Evolutionary conservation across 2,113 vertebrate genomes (phyloP), one percentile per base, ranked within the genome.

Genomic region (Conger conger): DNA sequence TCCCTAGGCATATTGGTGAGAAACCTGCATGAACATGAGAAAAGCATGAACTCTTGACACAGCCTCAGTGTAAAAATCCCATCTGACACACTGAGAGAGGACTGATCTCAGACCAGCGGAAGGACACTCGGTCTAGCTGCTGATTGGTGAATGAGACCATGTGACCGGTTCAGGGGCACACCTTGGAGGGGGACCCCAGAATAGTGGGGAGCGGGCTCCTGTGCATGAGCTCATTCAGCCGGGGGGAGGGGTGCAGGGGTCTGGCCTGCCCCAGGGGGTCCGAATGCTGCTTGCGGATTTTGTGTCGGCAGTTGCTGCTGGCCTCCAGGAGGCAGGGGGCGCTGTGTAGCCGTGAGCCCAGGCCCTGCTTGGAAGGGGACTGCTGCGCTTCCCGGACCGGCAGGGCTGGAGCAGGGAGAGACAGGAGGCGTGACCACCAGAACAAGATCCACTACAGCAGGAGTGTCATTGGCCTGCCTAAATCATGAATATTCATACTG

Each of bases 341-440:
- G 0, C 98, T 99, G 95, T 99, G 97, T 79, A 99, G 97, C 82
- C 97, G 96, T 18, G 95, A 95, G 82, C 97, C 97, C 89, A 99
- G 95, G 13, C 97, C 97, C 60, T 68, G 60, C 40, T 93, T 94
- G 81, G 91, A 92, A n/a, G 91, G 57, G 11, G 83, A 81, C 42
- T 30, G 20, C 11, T 68, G 60, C 3, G 7, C 23, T 4, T 84
- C 84, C 85, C 91, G 36, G 86, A 68, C 77, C 94, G 93, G 5
- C 27, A 8, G 60, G 4, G 60, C 60, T 68, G 60, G 23, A 68
- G 11, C 20, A 68, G 60, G 60, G 4, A 68, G 4, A n/a, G 20
- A n/a, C 20, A n/a, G 27, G 60, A 68, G 2, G 27, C 23, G 60
- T 27, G 23, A n/a, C 60, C 60, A n/a, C 60, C 54, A 16, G 54